phyloP scores from a whole-genome alignment of 2,113 vertebrate species.

The Tragulus kanchil region DNA sequence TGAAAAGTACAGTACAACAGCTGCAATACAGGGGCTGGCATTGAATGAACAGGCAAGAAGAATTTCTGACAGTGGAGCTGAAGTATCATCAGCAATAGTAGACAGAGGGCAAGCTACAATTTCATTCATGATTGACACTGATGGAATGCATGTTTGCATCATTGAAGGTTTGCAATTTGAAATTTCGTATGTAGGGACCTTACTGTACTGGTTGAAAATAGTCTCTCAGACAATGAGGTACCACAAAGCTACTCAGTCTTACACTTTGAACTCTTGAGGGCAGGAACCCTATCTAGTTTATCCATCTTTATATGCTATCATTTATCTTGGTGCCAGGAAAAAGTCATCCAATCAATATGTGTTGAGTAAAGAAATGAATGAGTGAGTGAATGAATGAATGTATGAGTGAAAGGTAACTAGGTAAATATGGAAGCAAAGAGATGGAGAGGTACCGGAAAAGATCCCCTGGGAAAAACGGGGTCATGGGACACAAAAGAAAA shows the following conservation, averaged over 20 bases:
- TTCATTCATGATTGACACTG: background rate
- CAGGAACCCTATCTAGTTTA: background rate
- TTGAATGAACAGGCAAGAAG: background rate
- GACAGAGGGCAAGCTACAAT: background rate
- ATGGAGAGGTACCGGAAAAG: background rate
- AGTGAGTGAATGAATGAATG: background rate
- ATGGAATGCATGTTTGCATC: background rate
- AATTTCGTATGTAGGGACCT: background rate
- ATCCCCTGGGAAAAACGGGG: background rate
- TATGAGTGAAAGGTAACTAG: background rate
- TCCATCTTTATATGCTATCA: background rate
- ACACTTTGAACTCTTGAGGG: background rate
- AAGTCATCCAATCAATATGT: background rate
- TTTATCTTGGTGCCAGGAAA: background rate
- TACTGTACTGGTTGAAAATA: background rate
- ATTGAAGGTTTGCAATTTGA: background rate
- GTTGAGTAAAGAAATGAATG: background rate
- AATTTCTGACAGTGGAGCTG: background rate
- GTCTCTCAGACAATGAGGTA: no score
- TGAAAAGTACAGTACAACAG: background rate
- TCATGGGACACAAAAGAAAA: background rate
- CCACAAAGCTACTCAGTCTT: background rate
- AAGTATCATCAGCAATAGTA: background rate
- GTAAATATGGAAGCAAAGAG: background rate
- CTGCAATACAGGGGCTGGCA: background rate